These are phyloP conservation scores for Maniola jurtina DNA, from an alignment of 1,140 invertebrate genomes.

Conservation along the genomic window DNA sequence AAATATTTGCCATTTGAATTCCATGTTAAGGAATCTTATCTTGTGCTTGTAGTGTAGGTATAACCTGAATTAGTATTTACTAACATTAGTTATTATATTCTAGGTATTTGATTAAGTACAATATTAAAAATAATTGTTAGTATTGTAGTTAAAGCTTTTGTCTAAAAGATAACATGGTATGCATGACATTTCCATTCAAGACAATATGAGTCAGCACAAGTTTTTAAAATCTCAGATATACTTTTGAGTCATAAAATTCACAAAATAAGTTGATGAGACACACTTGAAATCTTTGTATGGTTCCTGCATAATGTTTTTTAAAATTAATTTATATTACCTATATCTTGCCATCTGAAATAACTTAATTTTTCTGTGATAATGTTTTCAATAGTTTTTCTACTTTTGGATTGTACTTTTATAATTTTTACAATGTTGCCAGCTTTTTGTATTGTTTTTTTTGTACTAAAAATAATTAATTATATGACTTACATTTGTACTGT, in stretches of 20 bases:
- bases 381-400: conserved; percentile 23
- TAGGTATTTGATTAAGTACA: not conserved
- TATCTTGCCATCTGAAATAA: conserved; percentile 33
- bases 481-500: conserved; percentile 25
- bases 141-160: not conserved
- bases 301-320: not conserved
- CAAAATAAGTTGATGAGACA: not conserved
- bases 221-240: conserved; percentile 6
- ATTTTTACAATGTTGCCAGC: conserved; percentile 54
- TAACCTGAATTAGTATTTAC: conserved; percentile 19
- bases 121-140: not conserved
- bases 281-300: not conserved
- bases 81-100: conserved; percentile 2
- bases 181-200: not conserved
- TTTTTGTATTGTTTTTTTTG: conserved; percentile 43
- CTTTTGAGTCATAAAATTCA: conserved; percentile 19
- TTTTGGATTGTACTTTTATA: conserved; percentile 23
- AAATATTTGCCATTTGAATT: conserved; percentile 46
- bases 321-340: conserved; percentile 3
- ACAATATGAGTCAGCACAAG: not conserved
- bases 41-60: conserved; percentile 27
- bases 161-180: not conserved
- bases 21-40: conserved; percentile 35
- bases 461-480: conserved; percentile 34
- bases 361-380: conserved; percentile 55